Evolutionary conservation across 1,140 invertebrate genomes (phyloP).

Genomic region (Hylaeus anthracinus): DNA sequence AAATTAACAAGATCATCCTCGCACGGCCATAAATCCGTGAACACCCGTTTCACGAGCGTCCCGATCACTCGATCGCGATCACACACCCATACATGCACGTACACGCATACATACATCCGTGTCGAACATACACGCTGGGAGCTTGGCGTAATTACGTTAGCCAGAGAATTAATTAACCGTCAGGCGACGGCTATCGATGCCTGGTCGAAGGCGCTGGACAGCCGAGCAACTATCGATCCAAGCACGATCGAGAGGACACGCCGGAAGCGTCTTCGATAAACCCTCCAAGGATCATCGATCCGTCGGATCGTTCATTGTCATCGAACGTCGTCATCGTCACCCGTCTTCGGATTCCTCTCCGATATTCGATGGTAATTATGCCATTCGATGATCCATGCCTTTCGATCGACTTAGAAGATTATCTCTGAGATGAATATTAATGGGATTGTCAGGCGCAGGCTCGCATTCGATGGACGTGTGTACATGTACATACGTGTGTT

Average conservation of each 20-base stretch:
- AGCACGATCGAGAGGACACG: constrained; percentile 43
- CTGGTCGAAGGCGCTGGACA: constrained; percentile 58
- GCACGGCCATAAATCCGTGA: constrained; percentile 61
- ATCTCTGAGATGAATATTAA: constrained; percentile 8
- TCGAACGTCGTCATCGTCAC: neutral
- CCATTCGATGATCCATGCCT: constrained; percentile 8
- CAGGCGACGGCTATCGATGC: constrained; percentile 71
- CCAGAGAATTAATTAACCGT: constrained; percentile 74
- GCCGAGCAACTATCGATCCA: constrained; percentile 58
- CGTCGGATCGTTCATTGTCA: constrained; percentile 31
- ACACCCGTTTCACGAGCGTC: constrained; percentile 27
- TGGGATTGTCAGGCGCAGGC: neutral
- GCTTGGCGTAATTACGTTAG: constrained; percentile 72
- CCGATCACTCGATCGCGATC: constrained; percentile 13
- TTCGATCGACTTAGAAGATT: neutral
- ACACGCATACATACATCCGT: neutral
- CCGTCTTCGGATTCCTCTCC: neutral
- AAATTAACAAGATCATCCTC: constrained; percentile 63
- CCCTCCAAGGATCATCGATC: constrained; percentile 46
- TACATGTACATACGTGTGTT: too few species aligned
- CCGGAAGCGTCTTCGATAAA: constrained; percentile 34
- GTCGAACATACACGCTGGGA: constrained; percentile 37
- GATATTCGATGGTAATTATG: constrained; percentile 27
- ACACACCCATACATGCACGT: neutral
- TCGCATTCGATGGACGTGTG: too few species aligned